phyloP scores from a whole-genome alignment of 1,140 invertebrate species.

The Stegodyphus dumicola region DNA sequence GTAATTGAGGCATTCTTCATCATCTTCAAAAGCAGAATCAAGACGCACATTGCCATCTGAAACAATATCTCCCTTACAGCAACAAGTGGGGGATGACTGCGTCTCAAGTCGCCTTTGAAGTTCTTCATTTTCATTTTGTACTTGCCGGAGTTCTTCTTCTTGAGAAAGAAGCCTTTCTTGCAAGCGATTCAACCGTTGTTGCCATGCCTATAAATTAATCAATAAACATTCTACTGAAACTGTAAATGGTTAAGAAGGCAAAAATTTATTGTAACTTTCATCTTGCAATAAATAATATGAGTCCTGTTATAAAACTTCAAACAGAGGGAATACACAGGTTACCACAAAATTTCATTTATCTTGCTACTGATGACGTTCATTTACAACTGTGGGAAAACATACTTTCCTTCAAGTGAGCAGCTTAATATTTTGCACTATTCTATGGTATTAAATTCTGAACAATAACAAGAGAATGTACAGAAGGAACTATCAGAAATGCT shows the following conservation, averaged over 20 bases:
- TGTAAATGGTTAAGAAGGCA: too few species aligned
- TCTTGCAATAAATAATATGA: background rate
- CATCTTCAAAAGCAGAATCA: conserved; percentile 46
- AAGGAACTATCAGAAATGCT: too few species aligned
- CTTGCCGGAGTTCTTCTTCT: conserved; percentile 18
- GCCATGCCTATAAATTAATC: conserved; percentile 10
- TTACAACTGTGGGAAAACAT: too few species aligned
- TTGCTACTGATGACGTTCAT: too few species aligned
- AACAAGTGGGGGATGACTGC: background rate
- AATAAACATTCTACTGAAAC: background rate
- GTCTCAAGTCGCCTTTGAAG: background rate
- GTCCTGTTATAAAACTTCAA: too few species aligned
- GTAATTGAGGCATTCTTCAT: conserved; percentile 28
- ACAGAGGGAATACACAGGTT: too few species aligned
- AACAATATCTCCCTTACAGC: background rate
- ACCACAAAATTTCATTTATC: too few species aligned
- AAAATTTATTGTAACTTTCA: background rate
- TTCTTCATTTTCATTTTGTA: conserved; percentile 20
- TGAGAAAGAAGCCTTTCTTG: background rate
- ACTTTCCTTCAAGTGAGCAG: too few species aligned
- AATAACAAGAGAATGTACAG: too few species aligned
- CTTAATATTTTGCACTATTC: too few species aligned
- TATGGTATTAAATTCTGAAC: too few species aligned
- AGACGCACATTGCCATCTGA: conserved; percentile 8
- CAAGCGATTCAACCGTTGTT: conserved; percentile 7